A percentile compares a stretch with the other conserved stretches of the same genome.
phyloP scores from a whole-genome alignment of 1,140 invertebrate species.

The Drosophila truncata region DNA sequence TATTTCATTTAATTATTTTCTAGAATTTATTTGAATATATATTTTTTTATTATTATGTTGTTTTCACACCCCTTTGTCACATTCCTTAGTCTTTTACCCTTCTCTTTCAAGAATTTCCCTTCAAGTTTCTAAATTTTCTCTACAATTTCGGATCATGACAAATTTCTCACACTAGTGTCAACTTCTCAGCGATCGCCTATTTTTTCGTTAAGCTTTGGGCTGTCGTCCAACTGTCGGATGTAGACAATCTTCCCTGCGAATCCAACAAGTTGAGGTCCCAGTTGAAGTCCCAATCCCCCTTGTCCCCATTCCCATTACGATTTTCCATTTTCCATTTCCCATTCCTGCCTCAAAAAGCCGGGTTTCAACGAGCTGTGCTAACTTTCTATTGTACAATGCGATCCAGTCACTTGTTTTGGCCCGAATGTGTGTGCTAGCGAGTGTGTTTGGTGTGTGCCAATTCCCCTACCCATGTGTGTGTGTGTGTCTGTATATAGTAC shows the following conservation, averaged over 20 bases:
- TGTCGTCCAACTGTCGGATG: constrained; percentile 38
- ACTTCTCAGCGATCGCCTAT: constrained; percentile 32
- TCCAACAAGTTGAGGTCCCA: constrained; percentile 38
- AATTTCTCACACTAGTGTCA: constrained; percentile 54
- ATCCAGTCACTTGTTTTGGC: constrained; percentile 63
- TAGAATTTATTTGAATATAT: not conserved
- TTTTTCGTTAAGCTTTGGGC: constrained; percentile 12
- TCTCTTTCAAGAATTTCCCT: not conserved
- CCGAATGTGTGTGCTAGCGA: constrained; percentile 2
- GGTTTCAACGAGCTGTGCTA: constrained; percentile 51
- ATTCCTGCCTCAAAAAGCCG: constrained; percentile 36
- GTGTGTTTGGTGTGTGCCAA: constrained; percentile 61
- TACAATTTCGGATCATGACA: constrained; percentile 19
- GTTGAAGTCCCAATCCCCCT: constrained; percentile 13
- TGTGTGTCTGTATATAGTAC: constrained; percentile 7
- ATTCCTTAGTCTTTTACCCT: not conserved
- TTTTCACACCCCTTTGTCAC: not conserved
- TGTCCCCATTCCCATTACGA: constrained; percentile 20
- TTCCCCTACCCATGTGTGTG: constrained; percentile 31
- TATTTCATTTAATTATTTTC: not conserved
- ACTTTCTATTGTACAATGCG: constrained; percentile 66
- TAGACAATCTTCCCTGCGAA: constrained; percentile 40
- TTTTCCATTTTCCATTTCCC: constrained; percentile 48
- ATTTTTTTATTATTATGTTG: not conserved
- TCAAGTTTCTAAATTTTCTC: not conserved